Conservation (phyloP, 1,140 invertebrate genomes). For the Chelonus insularis region DNA sequence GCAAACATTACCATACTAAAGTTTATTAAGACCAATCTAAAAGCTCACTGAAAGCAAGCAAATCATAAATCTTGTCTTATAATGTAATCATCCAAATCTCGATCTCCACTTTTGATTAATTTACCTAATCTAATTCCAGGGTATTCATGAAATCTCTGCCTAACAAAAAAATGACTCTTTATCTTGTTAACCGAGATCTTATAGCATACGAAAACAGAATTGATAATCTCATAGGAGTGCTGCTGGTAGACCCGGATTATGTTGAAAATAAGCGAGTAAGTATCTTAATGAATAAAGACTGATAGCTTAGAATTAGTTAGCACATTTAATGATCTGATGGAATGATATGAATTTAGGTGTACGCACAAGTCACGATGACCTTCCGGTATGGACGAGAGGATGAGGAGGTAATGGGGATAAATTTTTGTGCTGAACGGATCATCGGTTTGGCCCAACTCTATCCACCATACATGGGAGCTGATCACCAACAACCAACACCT, state of each 20-base stretch:
- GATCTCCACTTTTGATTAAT: not conserved
- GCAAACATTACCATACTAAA: no score
- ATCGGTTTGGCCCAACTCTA: slow-evolving; percentile 85
- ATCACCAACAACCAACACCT: slow-evolving; percentile 67
- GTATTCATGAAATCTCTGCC: slow-evolving; percentile 75
- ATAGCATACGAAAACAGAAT: slow-evolving; percentile 72
- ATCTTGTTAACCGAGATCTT: slow-evolving; percentile 77
- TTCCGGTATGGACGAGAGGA: slow-evolving; percentile 90
- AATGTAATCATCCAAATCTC: no score
- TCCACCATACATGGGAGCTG: slow-evolving; percentile 64
- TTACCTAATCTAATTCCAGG: slow-evolving; percentile 32
- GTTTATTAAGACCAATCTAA: no score
- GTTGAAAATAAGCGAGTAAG: slow-evolving; percentile 71
- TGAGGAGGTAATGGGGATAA: slow-evolving; percentile 90
- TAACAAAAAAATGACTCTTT: slow-evolving; percentile 81
- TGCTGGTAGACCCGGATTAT: slow-evolving; percentile 77
- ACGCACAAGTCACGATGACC: slow-evolving; percentile 81
- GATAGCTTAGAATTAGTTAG: no score
- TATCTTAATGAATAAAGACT: no score
- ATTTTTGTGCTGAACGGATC: slow-evolving; percentile 89
- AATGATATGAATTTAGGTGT: slow-evolving; percentile 61
- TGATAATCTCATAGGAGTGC: slow-evolving; percentile 77
- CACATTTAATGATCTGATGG: no score
- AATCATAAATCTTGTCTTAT: no score
- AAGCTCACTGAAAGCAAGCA: no score